Evolutionary conservation across 2,888 invertebrate species (phyloP), one percentile per base, ranked within the genome.

Genomic region (Rhodophaea formosa): DNA sequence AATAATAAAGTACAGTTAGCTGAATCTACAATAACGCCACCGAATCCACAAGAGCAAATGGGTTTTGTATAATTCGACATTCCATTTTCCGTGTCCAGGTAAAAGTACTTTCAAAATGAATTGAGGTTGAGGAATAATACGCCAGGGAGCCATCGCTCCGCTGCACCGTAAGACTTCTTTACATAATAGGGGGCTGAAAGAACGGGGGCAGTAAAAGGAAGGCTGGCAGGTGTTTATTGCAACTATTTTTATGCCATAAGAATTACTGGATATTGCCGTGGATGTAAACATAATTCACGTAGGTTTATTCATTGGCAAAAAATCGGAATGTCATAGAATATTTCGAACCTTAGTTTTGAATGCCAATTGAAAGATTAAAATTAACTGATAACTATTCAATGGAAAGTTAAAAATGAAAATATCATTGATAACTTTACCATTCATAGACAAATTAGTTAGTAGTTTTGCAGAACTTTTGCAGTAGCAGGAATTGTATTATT

Each of bases 171-270:
- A 51, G 42, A 6, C 53, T 54, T 29, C 30, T 55, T 55, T 55
- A 55, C 54, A 55, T 55, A 55, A 55, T 55, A 55, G 45, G 45
- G 45, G 23, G 30, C 44, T 14, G 53, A 16, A 23, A 53, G 45
- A n/a, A 16, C 17, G 7, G 32, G 35, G 29, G 8, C n/a, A 8
- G 51, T 8, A n/a, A 55, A 32, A n/a, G 10, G 32, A 17, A 15
- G 53, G 29, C 16, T 44, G 32, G 12, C 45, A 55, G 16, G 35
- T 17, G 17, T 35, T 45, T 10, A 14, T 46, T 14, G 35, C 14
- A 23, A 32, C 29, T 56, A 42, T 56, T 43, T 53, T 47, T 29
- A 47, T 39, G 12, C 15, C 46, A 14, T 3, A 23, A 2, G 12
- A 12, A 39, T 5, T 12, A 16, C 44, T 15, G 8, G 44, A 54